Evolutionary conservation across 2,797 vertebrate genomes (phyloP), one percentile per base, ranked within the genome.

Genomic region (Gorsachius magnificus): DNA sequence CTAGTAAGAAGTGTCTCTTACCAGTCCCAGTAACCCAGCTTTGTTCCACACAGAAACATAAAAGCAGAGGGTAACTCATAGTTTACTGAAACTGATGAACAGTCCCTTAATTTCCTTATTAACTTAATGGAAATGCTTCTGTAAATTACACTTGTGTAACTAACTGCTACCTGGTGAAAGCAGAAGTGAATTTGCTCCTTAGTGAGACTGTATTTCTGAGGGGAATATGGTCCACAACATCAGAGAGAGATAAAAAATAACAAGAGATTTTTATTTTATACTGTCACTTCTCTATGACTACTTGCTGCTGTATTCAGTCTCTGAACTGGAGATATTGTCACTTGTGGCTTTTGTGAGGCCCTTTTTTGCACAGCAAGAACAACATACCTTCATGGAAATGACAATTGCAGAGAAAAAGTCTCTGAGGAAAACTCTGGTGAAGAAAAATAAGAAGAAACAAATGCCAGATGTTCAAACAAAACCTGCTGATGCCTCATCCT

Each of bases 401-500:
- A 80, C 45, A 93, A 92, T 7, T 58, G n/a, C 53, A 89, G 18
- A 76, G 25, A 26, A 89, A 88, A 79, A 76, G 11, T 38, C 22
- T 84, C 70, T 5, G 20, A 79, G 21, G 20, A 89, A 87, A 93
- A 72, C 10, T 33, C 15, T 1, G 1, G 29, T 31, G 7, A 72
- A 79, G 74, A 77, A 35, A 46, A 69, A 69, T 7, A 28, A 8
- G 1, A 19, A 89, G n/a, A 83, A 90, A 72, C 16, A 84, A 84
- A 74, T 57, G 56, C 53, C 95, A 96, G 51, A 92, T 95, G 90
- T 93, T 93, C 83, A 87, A 94, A 90, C 38, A 90, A 93, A 96
- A 71, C 20, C 70, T 80, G 70, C 76, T 76, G 53, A 87, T 74
- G 48, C 60, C 56, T 77, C 57, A 93, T 76, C 87, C 75, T 29